Base-by-base conservation (phyloP, 2,797 vertebrate species). In the Halcyon leucocephala region DNA sequence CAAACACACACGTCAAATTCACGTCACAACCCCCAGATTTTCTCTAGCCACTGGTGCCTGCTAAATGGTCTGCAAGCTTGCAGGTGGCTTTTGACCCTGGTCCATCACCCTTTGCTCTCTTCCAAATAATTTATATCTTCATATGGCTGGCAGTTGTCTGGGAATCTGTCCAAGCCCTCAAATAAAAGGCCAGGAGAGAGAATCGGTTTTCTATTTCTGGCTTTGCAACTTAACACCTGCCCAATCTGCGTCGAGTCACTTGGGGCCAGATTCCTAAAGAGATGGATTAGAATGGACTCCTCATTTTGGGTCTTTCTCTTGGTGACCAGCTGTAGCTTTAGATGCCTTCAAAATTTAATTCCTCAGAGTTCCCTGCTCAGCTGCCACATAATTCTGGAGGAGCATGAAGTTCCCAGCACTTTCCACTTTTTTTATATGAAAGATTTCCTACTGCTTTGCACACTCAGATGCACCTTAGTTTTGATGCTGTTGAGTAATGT, bases 131-230 rank as follows among this genome's bases (percentile, higher is more conserved):
- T 94, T 89, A 7, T 84, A 77, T 85, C 61, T 91, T 91, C 65
- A 39, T 91, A 74, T 24, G 49, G 33, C 79, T 89, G 86, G 44
- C 86, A 93, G 71, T 94, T 95, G 74, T 74, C 89, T 93, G 94
- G 96, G 92, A 95, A 82, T 57, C 61, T 91, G 61, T 96, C 94
- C 95, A 97, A 96, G 54, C 46, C 67, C 82, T 90, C 81, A 80
- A 89, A 91, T 78, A 82, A 94, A 96, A 94, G 82, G 69, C 89
- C 65, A 65, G 82, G 78, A 93, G 77, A 79, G 60, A 49, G 93
- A 94, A 96, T 92, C 19, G 3, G 69, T 64, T 96, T 97, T 91
- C 89, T 97, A 69, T 96, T 95, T 95, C 82, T 92, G 69, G 74
- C 76, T 86, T 94, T 90, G 89, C 85, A 89, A 81, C 91, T 92